Base-by-base conservation (phyloP, 2,797 vertebrate species). In the Micropoecilia bifurca region DNA sequence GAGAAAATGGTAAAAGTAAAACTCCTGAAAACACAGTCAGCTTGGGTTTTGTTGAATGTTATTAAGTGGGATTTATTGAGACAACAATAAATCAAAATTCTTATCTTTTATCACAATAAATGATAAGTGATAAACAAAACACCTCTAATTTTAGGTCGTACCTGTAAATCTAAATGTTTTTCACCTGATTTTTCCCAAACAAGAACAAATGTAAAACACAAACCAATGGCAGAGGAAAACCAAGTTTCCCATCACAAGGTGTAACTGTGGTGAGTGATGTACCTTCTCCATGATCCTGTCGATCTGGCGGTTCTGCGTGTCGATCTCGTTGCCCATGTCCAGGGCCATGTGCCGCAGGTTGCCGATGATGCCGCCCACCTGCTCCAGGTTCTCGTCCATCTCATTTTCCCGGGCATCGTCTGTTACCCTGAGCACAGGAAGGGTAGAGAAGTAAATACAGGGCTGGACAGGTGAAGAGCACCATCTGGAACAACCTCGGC, bases 261-360 rank as follows among this genome's bases (percentile, higher is more conserved):
- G 61, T 66, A 6, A 36, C 39, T n/a, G 0, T 1, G 20, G 33
- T 2, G 36, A 71, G 33, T 28, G 12, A 13, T 3, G 30, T 92
- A 99, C 99, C 98, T 98, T 99, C 89, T 99, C 99, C 98, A 99
- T 99, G 96, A 99, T 99, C 97, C 99, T 97, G 96, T 99, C 99
- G 80, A 99, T 98, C 96, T 99, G 98, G 94, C 98, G 97, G 83
- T 99, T 99, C 96, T 99, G 99, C 94, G 98, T 99, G 94, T 99
- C 99, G 25, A 99, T 99, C 95, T 99, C 99, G 1, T 99, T 99
- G 94, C 99, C 99, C 98, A 99, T 99, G 92, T 99, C 99, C 84
- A 99, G 95, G 86, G 99, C 99, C 98, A 99, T 99, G 95, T 99
- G 98, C 94, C 98, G 98, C 90, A 99, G 96, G 90, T 99, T 99